Evolutionary conservation across 2,888 invertebrate genomes (phyloP).

Genomic region (Leuctra nigra): DNA sequence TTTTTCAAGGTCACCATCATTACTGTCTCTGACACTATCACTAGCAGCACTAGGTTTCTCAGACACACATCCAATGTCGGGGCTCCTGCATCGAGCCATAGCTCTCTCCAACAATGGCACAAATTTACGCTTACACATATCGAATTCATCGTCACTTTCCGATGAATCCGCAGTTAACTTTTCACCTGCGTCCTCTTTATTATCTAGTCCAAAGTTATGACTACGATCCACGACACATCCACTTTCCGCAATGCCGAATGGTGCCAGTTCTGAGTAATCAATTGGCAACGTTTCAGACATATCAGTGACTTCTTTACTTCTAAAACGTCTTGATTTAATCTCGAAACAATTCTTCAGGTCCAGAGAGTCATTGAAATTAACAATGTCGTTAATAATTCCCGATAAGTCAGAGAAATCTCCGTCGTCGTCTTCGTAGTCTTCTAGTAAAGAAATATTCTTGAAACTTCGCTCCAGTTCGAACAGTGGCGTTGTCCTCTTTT

Average conservation of each 20-base stretch:
- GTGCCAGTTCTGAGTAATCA: too few relatives aligned
- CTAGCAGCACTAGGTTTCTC: neutral
- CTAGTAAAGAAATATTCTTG: neutral
- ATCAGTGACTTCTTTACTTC: too few relatives aligned
- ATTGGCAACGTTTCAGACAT: too few relatives aligned
- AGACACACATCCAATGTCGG: too few relatives aligned
- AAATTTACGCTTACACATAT: neutral
- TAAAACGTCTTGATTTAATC: too few relatives aligned
- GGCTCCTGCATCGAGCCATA: too few relatives aligned
- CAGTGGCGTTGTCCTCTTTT: neutral
- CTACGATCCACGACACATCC: too few relatives aligned
- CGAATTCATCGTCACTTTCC: neutral
- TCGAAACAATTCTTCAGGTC: neutral
- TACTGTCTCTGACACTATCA: neutral
- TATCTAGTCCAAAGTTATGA: too few relatives aligned
- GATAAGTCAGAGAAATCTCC: constrained; percentile 6
- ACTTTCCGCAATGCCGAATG: too few relatives aligned
- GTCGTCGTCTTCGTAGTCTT: constrained; percentile 3
- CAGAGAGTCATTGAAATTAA: neutral
- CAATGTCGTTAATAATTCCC: constrained; percentile 4
- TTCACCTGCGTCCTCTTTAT: too few relatives aligned
- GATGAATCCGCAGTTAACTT: too few relatives aligned
- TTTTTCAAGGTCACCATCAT: neutral
- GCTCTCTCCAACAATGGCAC: too few relatives aligned
- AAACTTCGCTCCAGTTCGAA: neutral